These are phyloP conservation scores for Amphiura filiformis DNA, from an alignment of 35 echinoderm and acorn worm genomes.

Conservation along the genomic window DNA sequence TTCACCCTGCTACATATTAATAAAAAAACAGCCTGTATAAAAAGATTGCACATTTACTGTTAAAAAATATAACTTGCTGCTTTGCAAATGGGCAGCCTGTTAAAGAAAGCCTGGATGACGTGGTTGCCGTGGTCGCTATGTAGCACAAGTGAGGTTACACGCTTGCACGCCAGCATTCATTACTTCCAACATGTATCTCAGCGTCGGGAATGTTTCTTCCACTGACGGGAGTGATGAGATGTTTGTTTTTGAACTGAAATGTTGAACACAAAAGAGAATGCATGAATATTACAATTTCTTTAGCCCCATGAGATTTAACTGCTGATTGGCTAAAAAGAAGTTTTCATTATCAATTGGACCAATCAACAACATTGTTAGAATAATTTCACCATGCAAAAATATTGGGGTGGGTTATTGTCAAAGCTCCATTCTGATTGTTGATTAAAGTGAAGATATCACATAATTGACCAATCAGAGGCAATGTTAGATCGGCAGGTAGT, in stretches of 20 bases:
- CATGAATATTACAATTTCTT: too few species aligned
- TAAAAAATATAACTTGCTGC: not conserved
- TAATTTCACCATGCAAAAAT: too few species aligned
- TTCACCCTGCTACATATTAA: slow-evolving; percentile 4
- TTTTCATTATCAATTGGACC: too few species aligned
- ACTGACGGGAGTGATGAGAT: slow-evolving; percentile 48
- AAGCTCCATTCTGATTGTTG: too few species aligned
- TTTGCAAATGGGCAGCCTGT: not conserved
- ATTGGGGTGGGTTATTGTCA: too few species aligned
- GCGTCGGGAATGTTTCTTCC: slow-evolving; percentile 63
- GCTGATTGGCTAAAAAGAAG: too few species aligned
- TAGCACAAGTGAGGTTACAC: slow-evolving; percentile 23
- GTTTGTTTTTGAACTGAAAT: slow-evolving; percentile 49
- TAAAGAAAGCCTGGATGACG: not conserved
- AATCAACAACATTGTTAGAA: too few species aligned
- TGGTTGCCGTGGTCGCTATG: not conserved
- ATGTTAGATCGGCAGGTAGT: too few species aligned
- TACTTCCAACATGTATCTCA: slow-evolving; percentile 75
- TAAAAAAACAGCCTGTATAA: slow-evolving; percentile 1
- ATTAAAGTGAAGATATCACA: too few species aligned
- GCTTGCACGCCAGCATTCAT: slow-evolving; percentile 49
- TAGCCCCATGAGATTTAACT: too few species aligned
- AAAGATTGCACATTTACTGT: not conserved
- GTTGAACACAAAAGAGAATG: slow-evolving; percentile 13
- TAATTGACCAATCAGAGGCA: too few species aligned